Evolutionary conservation across 2,113 vertebrate genomes (phyloP).

Genomic region (Toxostoma redivivum): DNA sequence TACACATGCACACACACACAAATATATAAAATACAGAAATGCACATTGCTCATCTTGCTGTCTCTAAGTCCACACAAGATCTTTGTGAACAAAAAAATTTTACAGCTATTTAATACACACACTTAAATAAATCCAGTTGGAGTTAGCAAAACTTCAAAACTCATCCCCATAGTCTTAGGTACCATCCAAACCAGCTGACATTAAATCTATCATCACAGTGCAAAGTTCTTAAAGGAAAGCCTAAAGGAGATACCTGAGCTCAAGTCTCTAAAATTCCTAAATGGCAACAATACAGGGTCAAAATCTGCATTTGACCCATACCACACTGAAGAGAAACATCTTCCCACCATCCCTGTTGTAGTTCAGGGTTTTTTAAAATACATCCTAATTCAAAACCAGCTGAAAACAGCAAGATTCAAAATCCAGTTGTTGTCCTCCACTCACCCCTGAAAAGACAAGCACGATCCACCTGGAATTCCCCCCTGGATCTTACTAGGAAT

Average conservation of each 20-base stretch:
- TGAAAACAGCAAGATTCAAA: not conserved
- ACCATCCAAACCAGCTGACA: not conserved
- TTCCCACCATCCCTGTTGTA: not conserved
- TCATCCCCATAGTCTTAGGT: not conserved
- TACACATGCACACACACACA: not conserved
- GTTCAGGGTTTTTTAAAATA: not conserved
- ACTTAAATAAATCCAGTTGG: not conserved
- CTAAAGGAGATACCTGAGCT: not conserved
- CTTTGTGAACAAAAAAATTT: not conserved
- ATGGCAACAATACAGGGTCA: not conserved
- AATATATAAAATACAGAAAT: not conserved
- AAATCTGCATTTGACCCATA: not conserved
- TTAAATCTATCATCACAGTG: rapidly evolving
- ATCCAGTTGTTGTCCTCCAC: not conserved
- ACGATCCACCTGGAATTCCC: not conserved
- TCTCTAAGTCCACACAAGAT: not conserved
- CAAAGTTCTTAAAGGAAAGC: not conserved
- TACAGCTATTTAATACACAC: not conserved
- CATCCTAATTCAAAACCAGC: not conserved
- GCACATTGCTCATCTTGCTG: not conserved
- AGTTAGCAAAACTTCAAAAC: not conserved
- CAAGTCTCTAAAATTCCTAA: not conserved
- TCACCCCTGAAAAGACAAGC: not conserved
- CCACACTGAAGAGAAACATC: not conserved
- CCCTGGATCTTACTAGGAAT: not conserved